Evolutionary conservation across 2,888 invertebrate species (phyloP).

Genomic region (Polyommatus icarus): DNA sequence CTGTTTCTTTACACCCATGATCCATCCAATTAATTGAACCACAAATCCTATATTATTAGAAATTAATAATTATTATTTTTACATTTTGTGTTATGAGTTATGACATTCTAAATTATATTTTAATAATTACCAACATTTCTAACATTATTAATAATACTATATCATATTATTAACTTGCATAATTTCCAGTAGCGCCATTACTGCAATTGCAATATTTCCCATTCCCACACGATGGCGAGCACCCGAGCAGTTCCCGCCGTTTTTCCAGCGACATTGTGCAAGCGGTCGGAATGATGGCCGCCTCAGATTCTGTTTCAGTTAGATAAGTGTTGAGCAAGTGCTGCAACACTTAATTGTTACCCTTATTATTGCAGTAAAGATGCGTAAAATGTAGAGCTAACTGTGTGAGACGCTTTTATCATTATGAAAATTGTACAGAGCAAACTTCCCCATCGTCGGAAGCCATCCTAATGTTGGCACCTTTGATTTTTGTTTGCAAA

Average conservation of each 20-base stretch:
- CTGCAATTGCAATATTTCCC: conserved; percentile 39
- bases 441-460: too few relatives aligned
- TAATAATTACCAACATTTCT: not conserved
- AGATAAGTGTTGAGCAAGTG: conserved; percentile 19
- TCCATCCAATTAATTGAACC: too few relatives aligned
- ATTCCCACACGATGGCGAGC: conserved; percentile 42
- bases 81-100: too few relatives aligned
- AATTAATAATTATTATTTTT: not conserved
- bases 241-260: conserved; percentile 40
- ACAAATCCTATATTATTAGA: too few relatives aligned
- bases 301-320: conserved; percentile 18
- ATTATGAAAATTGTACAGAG: too few relatives aligned
- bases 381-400: not conserved
- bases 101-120: not conserved
- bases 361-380: not conserved
- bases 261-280: conserved; percentile 35
- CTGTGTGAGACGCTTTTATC: not conserved
- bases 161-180: not conserved
- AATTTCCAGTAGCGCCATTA: not conserved
- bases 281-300: conserved; percentile 4
- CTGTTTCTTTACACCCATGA: too few relatives aligned
- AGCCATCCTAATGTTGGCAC: too few relatives aligned
- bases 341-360: conserved; percentile 1
- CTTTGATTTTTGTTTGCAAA: too few relatives aligned
- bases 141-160: not conserved